Conservation (phyloP, 2,797 vertebrate species). For the Chelmon rostratus region DNA sequence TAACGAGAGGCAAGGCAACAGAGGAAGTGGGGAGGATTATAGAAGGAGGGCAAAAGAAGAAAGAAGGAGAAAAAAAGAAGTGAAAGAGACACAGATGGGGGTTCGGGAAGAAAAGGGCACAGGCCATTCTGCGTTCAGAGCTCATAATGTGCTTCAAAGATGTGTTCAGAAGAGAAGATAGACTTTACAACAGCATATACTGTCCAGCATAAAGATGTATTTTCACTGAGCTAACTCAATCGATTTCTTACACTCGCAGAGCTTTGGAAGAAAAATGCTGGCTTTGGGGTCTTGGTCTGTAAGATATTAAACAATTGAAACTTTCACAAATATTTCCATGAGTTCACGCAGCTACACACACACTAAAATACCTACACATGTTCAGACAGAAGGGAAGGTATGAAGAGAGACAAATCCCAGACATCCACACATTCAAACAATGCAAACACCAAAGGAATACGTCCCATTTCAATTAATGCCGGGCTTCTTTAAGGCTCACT, state of each 20-base stretch:
- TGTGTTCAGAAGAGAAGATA: constrained; percentile 43
- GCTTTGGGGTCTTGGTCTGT: constrained; percentile 57
- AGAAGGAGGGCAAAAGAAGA: constrained; percentile 15
- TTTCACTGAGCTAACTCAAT: constrained; percentile 53
- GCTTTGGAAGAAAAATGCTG: constrained; percentile 28
- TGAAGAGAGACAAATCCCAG: constrained; percentile 39
- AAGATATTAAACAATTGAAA: constrained; percentile 69
- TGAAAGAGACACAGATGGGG: constrained; percentile 45
- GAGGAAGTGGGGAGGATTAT: not conserved
- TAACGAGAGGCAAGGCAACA: not conserved
- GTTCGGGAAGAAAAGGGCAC: constrained; percentile 17
- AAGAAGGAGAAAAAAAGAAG: not conserved
- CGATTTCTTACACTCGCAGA: constrained; percentile 20
- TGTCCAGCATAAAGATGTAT: constrained; percentile 31
- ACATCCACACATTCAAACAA: constrained; percentile 46
- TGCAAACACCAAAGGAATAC: constrained; percentile 29
- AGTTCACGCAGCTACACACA: constrained; percentile 38
- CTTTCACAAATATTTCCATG: constrained; percentile 66
- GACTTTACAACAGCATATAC: constrained; percentile 33
- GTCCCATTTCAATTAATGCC: constrained; percentile 46
- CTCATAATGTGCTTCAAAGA: constrained; percentile 71
- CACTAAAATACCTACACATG: constrained; percentile 57
- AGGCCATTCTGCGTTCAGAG: constrained; percentile 21
- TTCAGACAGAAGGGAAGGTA: constrained; percentile 34
- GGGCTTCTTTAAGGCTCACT: constrained; percentile 65